Evolutionary conservation across 2,797 vertebrate species (phyloP), one percentile per base, ranked within the genome.

Genomic region (Oceanodroma leucorhoa): DNA sequence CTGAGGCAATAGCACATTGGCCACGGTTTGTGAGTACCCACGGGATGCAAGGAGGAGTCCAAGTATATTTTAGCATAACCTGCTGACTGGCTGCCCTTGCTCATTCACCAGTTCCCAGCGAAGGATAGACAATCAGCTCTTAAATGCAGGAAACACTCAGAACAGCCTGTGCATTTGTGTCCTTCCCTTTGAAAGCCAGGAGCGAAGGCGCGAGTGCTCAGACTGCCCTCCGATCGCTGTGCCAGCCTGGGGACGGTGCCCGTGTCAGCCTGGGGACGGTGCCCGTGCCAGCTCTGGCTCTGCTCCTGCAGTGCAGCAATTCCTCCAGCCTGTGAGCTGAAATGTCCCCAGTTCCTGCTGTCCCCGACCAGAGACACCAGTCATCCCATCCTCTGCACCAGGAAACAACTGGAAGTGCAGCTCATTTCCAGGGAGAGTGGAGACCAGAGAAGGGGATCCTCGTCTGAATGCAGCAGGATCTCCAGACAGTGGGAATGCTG

Each of bases 131-230:
- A 57, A 48, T 62, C 64, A 76, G 16, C 34, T 50, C 64, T 80
- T 61, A 58, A 84, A 55, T 34, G 34, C 53, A 67, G 58, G 41
- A 66, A 72, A 61, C 11, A 20, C 50, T 62, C 58, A 60, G 57
- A 90, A 73, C 23, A 90, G 27, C 20, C n/a, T 45, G 34, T 79
- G 24, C 19, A 2, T 76, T 84, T 67, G 10, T 54, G 48, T 79
- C 29, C n/a, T 75, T 60, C 61, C 36, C 9, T 67, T 50, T 46
- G 36, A 51, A 77, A 73, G 66, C 32, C 51, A 57, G 36, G 55
- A 77, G 14, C 0, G 2, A 72, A 32, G 32, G 15, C 4, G 2
- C 2, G 1, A 69, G 51, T 4, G 21, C 2, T 2, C 36, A 50
- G 41, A 13, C 30, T 46, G 43, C 57, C 51, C 45, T 58, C 51